phyloP scores from a whole-genome alignment of 2,888 invertebrate genomes.

The Ommatoiulus sabulosus region DNA sequence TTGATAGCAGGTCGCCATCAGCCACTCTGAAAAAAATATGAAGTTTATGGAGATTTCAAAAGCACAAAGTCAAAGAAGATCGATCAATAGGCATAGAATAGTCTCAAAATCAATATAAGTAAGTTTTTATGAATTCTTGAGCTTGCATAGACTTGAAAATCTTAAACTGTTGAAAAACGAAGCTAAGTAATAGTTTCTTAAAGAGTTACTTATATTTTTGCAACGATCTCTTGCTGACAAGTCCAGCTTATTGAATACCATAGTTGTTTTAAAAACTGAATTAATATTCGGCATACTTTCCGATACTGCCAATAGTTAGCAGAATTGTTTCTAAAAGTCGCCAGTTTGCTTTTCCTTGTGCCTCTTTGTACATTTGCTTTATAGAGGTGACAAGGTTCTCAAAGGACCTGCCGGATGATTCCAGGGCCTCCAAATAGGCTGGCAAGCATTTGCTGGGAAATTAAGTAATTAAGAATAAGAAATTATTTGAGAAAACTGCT shows the following conservation, averaged over 20 bases:
- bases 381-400: constrained; percentile 15
- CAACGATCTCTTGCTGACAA: no score
- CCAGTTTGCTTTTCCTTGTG: constrained; percentile 29
- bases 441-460: constrained; percentile 34
- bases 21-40: constrained; percentile 45
- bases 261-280: background rate
- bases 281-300: constrained; percentile 38
- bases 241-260: no score
- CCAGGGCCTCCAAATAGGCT: background rate
- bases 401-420: background rate
- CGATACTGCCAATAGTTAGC: constrained; percentile 49
- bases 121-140: no score
- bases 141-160: no score
- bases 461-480: background rate
- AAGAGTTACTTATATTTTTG: no score
- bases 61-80: background rate
- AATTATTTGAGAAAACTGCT: background rate
- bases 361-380: background rate
- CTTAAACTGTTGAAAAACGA: no score
- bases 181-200: no score
- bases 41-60: background rate
- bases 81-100: background rate
- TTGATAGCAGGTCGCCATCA: constrained; percentile 45
- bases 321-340: constrained; percentile 47
- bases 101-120: background rate